Evolutionary conservation across 2,113 vertebrate species (phyloP), one percentile per base, ranked within the genome.

Genomic region (Silurus glanis): DNA sequence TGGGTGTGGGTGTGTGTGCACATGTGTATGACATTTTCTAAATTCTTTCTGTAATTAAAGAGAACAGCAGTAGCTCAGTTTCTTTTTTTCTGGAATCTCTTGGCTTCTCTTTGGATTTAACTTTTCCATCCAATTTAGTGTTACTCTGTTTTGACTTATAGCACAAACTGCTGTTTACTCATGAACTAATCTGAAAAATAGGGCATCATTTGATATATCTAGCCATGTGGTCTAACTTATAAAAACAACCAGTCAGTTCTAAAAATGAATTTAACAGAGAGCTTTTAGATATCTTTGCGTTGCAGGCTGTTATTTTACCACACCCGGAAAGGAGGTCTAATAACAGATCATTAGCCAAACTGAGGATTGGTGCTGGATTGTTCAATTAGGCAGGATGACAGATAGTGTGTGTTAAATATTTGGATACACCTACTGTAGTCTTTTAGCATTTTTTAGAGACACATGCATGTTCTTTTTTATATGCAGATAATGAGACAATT

Each of bases 111-210:
- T 67, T 80, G 62, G 45, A 37, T 74, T 74, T 28, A 37, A 81
- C 66, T 82, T 61, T 81, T 86, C 85, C 62, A 80, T 71, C 28
- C 28, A 25, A 16, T 85, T 58, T 85, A 59, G 84, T n/a, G 84
- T 58, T 59, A 61, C 64, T 71, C 64, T 71, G 51, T 79, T 81
- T 59, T 59, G 37, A 74, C 66, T 74, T 86, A 82, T 23, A 71
- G 79, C 79, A 74, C 23, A 72, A 74, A 80, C 78, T 86, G 51
- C 37, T 74, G 78, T 25, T 81, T 71, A 72, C 53, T 72, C 55
- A 51, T 9, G 4, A 23, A 28, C 5, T 45, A 86, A 71, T 81
- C 78, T 59, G 78, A 56, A 71, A 81, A 80, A 86, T 72, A 61
- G 64, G 51, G 56, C 55, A 86, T 71, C 47, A 53, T 64, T 16